Evolutionary conservation across 30 jellyfish, hydroid and myxozoan genomes (phyloP).

Genomic region (Aurelia sp.): DNA sequence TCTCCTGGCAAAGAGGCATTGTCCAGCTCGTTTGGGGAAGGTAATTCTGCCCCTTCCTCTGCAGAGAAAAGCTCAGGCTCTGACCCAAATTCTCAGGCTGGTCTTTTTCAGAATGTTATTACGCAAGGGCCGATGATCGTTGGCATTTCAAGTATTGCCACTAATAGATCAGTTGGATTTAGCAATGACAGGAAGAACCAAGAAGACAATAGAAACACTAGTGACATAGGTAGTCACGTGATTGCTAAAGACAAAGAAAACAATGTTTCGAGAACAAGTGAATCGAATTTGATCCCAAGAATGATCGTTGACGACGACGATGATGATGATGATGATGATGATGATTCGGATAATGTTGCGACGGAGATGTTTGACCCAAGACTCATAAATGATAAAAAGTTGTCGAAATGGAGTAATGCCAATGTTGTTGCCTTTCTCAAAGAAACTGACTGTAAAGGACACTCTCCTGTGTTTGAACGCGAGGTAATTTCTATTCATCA

Average conservation of each 20-base stretch:
- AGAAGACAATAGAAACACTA: no score
- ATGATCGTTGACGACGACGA: not conserved
- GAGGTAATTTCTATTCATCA: slow-evolving; percentile 44
- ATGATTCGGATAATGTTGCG: not conserved
- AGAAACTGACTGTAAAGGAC: slow-evolving; percentile 72
- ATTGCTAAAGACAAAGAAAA: not conserved
- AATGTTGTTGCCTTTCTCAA: slow-evolving; percentile 65
- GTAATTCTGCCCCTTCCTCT: no score
- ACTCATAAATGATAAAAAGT: not conserved
- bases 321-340: not conserved
- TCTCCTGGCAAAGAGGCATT: no score
- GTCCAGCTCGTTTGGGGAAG: no score
- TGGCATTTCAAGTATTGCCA: slow-evolving; percentile 1
- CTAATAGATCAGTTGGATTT: not conserved
- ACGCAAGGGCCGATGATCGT: slow-evolving; percentile 6
- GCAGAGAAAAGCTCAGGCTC: no score
- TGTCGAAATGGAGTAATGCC: slow-evolving; percentile 70
- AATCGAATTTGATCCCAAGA: slow-evolving; percentile 3
- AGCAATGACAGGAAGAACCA: no score
- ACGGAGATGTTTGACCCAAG: slow-evolving; percentile 4
- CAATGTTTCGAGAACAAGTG: not conserved
- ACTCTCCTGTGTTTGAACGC: slow-evolving; percentile 53
- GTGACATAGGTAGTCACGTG: not conserved
- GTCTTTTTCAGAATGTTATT: not conserved
- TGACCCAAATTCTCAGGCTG: no score